Conservation (phyloP, 2,797 vertebrate genomes). For the Peromyscus melanophrys region DNA sequence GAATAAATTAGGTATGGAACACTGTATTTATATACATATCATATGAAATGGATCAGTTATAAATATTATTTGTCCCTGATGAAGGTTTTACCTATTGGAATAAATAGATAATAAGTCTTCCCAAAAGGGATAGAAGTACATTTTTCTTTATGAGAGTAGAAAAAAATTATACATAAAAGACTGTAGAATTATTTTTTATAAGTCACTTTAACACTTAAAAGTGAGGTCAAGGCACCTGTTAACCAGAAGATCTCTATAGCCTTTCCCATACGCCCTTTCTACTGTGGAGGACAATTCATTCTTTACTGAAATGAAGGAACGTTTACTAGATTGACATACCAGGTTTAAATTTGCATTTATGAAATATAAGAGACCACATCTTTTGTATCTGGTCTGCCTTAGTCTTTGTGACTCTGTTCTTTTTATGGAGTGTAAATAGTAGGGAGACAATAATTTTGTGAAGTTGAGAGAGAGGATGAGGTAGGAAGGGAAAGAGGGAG, state of each 20-base stretch:
- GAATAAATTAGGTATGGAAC: neutral
- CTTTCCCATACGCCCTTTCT: neutral
- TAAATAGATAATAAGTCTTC: neutral
- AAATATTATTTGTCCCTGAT: conserved; percentile 44
- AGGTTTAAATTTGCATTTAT: neutral
- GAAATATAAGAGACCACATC: neutral
- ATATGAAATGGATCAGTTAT: conserved; percentile 6
- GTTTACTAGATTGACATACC: conserved; percentile 38
- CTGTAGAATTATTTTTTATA: neutral
- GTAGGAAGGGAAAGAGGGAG: accelerated
- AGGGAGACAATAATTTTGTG: neutral
- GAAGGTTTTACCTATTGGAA: conserved; percentile 37
- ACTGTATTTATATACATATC: neutral
- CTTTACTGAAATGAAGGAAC: conserved; percentile 28
- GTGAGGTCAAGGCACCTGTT: neutral
- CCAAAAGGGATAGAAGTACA: neutral
- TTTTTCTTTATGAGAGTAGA: conserved; percentile 56
- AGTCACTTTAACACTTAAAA: conserved; percentile 28
- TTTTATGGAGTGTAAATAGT: neutral
- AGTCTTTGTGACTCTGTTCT: neutral
- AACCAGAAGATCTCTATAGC: neutral
- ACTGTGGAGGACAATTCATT: neutral
- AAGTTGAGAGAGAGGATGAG: accelerated
- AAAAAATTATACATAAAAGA: conserved; percentile 30
- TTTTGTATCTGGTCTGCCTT: neutral